phyloP scores from a whole-genome alignment of 1,140 invertebrate genomes.

The Drosophila burlai region DNA sequence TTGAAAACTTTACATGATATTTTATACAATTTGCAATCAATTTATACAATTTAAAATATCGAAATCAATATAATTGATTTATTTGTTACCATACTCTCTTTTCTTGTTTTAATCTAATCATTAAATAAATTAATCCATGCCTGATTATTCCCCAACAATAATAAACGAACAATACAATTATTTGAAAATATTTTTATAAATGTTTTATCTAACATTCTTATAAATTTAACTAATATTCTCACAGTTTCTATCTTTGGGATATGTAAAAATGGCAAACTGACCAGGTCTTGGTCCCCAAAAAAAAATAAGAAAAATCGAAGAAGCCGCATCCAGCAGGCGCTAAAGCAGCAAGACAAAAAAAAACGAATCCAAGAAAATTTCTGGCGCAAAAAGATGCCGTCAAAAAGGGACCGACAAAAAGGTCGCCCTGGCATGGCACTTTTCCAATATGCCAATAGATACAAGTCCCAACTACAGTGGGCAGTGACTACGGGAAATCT shows the following conservation, averaged over 20 bases:
- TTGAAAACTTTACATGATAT: too few relatives aligned
- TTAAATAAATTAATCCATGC: too few relatives aligned
- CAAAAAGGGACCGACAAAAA: slow-evolving; percentile 28
- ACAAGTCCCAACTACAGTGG: slow-evolving; percentile 24
- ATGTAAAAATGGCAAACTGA: slow-evolving; percentile 51
- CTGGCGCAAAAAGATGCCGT: not conserved
- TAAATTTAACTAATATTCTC: not conserved
- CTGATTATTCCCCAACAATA: too few relatives aligned
- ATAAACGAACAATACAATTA: too few relatives aligned
- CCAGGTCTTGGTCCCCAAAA: slow-evolving; percentile 25
- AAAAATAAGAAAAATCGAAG: not conserved
- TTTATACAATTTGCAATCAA: too few relatives aligned
- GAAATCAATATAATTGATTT: too few relatives aligned
- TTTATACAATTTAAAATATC: too few relatives aligned
- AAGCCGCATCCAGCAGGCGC: slow-evolving; percentile 23
- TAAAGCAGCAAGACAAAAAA: slow-evolving; percentile 18
- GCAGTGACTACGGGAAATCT: not conserved
- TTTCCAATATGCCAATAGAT: slow-evolving; percentile 56
- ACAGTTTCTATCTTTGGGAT: slow-evolving; percentile 13
- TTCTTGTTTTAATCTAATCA: too few relatives aligned
- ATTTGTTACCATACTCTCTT: too few relatives aligned
- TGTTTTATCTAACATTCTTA: not conserved
- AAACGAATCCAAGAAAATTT: slow-evolving; percentile 1
- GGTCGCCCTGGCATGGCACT: slow-evolving; percentile 38
- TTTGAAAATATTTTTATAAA: not conserved